Evolutionary conservation across 2,888 invertebrate species (phyloP).

Genomic region (Drosophila suboccidentalis): DNA sequence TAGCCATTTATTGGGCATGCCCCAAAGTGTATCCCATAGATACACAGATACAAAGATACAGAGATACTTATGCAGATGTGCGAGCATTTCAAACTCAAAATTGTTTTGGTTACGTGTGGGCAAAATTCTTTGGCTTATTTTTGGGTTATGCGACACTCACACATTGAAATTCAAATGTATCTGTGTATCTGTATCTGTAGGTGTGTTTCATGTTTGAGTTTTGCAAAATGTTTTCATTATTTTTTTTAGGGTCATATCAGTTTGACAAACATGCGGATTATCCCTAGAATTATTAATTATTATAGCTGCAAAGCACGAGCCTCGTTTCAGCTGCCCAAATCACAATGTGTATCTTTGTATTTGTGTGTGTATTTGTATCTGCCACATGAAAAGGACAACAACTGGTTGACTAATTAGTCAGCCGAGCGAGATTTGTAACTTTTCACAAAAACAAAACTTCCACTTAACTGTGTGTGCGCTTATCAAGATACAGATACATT

Average conservation of each 20-base stretch:
- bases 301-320: conserved; percentile 70
- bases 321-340: conserved; percentile 50
- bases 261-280: conserved; percentile 81
- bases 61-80: conserved; percentile 70
- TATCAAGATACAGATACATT: conserved; percentile 30
- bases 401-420: conserved; percentile 58
- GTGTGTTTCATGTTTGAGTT: conserved; percentile 37
- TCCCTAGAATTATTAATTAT: conserved; percentile 82
- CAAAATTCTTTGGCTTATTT: conserved; percentile 51
- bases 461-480: neutral
- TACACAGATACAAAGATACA: neutral
- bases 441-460: conserved; percentile 14
- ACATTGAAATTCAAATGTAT: neutral
- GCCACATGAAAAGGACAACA: conserved; percentile 46
- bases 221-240: conserved; percentile 30
- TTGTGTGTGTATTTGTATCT: conserved; percentile 18
- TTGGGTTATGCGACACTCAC: conserved; percentile 33
- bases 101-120: conserved; percentile 9
- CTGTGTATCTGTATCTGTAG: conserved; percentile 23
- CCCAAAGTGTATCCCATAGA: conserved; percentile 22
- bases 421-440: conserved; percentile 41
- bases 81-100: conserved; percentile 12
- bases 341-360: conserved; percentile 10
- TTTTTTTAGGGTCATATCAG: conserved; percentile 66
- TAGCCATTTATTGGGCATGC: conserved; percentile 10